Percentiles rank a stretch among this genome's conserved stretches.
phyloP scores from a whole-genome alignment of 2,888 invertebrate species.

The Nemoura dubitans region DNA sequence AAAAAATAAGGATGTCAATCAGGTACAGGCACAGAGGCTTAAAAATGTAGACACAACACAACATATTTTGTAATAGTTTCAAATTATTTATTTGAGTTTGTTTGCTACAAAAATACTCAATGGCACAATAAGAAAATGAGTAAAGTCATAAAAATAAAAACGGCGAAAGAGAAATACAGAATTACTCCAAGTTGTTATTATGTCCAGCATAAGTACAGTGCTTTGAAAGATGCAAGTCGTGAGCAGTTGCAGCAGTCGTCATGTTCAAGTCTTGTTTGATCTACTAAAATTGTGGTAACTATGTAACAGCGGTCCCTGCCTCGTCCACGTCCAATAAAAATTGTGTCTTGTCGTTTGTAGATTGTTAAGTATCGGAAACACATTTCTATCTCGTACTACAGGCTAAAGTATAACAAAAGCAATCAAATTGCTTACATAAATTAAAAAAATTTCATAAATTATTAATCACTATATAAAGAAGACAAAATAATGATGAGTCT shows the following conservation, averaged over 20 bases:
- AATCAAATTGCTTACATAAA: conserved; percentile 20
- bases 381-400: neutral
- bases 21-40: too few species aligned
- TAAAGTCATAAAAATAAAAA: conserved; percentile 20
- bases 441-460: conserved; percentile 28
- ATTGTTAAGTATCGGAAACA: neutral
- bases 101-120: neutral
- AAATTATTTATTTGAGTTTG: conserved; percentile 31
- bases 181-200: conserved; percentile 17
- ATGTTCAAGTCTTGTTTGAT: neutral
- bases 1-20: too few species aligned
- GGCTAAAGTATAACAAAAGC: neutral
- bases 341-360: neutral
- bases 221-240: neutral
- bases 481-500: neutral
- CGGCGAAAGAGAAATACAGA: neutral
- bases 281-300: neutral
- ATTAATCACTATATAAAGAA: neutral
- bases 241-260: neutral
- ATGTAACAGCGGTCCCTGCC: neutral
- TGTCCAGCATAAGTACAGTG: neutral
- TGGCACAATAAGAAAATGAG: conserved; percentile 4
- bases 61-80: neutral
- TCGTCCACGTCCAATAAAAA: neutral
- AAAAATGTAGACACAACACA: neutral